phyloP scores from a whole-genome alignment of 2,888 invertebrate species.

The Charanyca ferruginea region DNA sequence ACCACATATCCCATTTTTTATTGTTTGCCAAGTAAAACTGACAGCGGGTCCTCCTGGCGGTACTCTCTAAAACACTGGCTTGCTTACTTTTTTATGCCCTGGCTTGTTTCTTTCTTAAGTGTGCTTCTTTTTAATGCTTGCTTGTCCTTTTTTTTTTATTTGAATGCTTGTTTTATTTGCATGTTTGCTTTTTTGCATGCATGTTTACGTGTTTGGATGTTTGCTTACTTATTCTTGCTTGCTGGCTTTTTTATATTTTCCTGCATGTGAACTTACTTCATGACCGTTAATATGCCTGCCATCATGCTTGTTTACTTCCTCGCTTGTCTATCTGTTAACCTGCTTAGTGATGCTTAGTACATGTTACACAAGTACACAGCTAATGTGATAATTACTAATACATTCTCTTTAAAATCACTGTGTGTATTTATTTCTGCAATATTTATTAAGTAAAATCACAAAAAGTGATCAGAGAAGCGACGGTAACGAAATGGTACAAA shows the following conservation, averaged over 20 bases:
- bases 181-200: not conserved
- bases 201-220: conserved; percentile 8
- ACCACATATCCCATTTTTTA: conserved; percentile 14
- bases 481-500: not conserved
- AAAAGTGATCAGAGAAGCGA: not conserved
- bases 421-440: not conserved
- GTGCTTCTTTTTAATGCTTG: not conserved
- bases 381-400: no score
- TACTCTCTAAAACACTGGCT: conserved; percentile 37
- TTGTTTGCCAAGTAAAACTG: conserved; percentile 17
- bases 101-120: conserved; percentile 9
- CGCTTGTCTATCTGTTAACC: not conserved
- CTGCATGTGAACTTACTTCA: conserved; percentile 4
- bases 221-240: conserved; percentile 19
- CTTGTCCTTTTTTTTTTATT: not conserved
- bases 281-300: conserved; percentile 21
- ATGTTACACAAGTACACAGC: conserved; percentile 2
- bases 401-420: no score
- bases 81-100: conserved; percentile 30
- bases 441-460: not conserved
- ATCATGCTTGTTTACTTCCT: conserved; percentile 13
- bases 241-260: conserved; percentile 4
- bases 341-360: conserved; percentile 49
- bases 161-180: conserved; percentile 5
- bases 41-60: conserved; percentile 11